Evolutionary conservation across 1,140 invertebrate genomes (phyloP), one percentile per base, ranked within the genome.

Genomic region (Philopotamus ludificatus): DNA sequence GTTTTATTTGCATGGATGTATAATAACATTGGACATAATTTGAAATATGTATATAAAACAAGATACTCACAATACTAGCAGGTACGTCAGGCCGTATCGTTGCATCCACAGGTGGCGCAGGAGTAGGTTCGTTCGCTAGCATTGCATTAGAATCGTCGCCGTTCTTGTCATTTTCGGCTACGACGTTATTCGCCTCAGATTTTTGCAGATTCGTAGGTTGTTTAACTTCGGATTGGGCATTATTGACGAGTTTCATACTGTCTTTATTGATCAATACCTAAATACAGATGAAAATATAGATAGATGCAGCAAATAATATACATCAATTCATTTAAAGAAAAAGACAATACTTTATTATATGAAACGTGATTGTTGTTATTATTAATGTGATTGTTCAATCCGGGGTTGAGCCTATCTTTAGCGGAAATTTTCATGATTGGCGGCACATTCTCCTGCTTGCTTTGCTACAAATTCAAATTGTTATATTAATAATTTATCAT

Each of bases 381-480:
- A 9, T 71, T 67, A 16, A 47, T 51, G 16, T 73, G 73, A 51
- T 76, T 76, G 18, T 71, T 74, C 47, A 77, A 74, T 34, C 28
- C 28, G 0, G 73, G 71, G 1, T 73, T 77, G 1, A 74, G 71
- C 15, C 82, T 74, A 10, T 84, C 83, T 72, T 83, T 83, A 3
- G 80, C 77, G 1, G 81, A 74, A 8, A 74, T 47, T 28, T 63
- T 72, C 15, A 77, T 75, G n/a, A 67, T 63, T 0, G 83, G 83
- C 8, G 83, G 79, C 12, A 80, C 75, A 75, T 85, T 86, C 71
- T 86, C 84, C 73, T 85, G 83, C 73, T 85, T 85, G 63, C 79
- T 81, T 76, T 79, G 71, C 7, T 65, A 68, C 44, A 7, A 54
- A 47, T 47, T 42, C 34, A 25, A 2, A 47, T n/a, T n/a, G n/a